Evolutionary conservation across 2,113 vertebrate genomes (phyloP), one percentile per base, ranked within the genome.

Genomic region (Parotia lawesii): DNA sequence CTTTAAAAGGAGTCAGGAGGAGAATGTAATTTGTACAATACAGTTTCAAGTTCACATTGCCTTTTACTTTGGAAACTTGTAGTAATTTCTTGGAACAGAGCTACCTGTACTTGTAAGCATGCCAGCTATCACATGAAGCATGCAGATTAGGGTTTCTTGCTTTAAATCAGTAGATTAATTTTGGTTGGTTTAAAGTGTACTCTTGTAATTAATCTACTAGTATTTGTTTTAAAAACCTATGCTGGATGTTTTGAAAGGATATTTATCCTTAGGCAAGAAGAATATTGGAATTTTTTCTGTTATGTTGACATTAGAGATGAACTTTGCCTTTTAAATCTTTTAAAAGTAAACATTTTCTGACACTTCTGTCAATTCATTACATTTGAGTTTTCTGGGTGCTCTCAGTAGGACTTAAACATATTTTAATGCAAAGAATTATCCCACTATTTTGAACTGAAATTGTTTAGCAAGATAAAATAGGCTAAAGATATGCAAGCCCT

Each of bases 391-490:
- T 96, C 85, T 91, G 93, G 65, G 33, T 95, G 69, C 92, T 90
- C 57, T 88, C 95, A 93, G 76, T 70, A 85, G 69, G 65, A 71
- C 76, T 93, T 90, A 93, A 95, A 53, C 51, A 60, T 95, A 92
- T 90, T 95, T 93, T 90, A 96, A 94, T 94, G 92, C 88, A 95
- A 95, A 92, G 84, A 84, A 90, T 81, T 90, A 84, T 90, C 89
- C 83, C 79, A 65, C 88, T 92, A 53, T 86, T 94, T 94, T 90
- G 48, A 92, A 64, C 90, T 64, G 3, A 37, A 91, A 79, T 73
- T 92, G 78, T 94, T 95, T 94, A 93, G 88, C 65, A 67, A n/a
- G 83, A 92, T 95, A 76, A 96, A 96, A 92, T 93, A 95, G 96
- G 79, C 94, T 96, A 93, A 94, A 90, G 89, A 94, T 89, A 93